A percentile compares a stretch with the other conserved stretches of the same genome.
Conservation (phyloP, 2,888 invertebrate species). For the Agrochola circellaris region DNA sequence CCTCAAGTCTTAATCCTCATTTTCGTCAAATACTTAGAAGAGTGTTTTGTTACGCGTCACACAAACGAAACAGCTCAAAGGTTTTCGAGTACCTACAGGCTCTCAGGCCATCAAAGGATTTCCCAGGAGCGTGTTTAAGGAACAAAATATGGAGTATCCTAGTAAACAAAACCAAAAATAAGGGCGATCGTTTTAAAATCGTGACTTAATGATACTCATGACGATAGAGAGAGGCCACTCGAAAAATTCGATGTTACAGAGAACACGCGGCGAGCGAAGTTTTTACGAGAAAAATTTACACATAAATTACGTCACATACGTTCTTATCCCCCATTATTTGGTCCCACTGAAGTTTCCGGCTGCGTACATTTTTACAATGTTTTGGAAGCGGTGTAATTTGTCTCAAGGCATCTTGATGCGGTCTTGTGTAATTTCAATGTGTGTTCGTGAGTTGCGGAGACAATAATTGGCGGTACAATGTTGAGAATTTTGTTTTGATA, state of each 20-base stretch:
- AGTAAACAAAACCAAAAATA: slow-evolving; percentile 76
- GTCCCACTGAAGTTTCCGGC: slow-evolving; percentile 80
- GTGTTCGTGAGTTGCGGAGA: slow-evolving; percentile 17
- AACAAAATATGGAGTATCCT: slow-evolving; percentile 67
- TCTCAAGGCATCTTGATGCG: slow-evolving; percentile 71
- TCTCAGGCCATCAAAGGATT: slow-evolving; percentile 69
- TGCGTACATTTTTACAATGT: slow-evolving; percentile 84
- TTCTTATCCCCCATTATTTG: slow-evolving; percentile 86
- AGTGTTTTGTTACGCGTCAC: slow-evolving; percentile 65
- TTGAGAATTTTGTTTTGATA: slow-evolving; percentile 5
- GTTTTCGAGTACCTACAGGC: slow-evolving; percentile 60
- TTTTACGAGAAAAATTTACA: slow-evolving; percentile 85
- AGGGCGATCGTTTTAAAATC: slow-evolving; percentile 82
- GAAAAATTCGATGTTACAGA: slow-evolving; percentile 77
- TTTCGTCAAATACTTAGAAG: slow-evolving; percentile 52
- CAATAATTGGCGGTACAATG: slow-evolving; percentile 24
- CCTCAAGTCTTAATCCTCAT: slow-evolving; percentile 25
- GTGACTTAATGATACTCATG: slow-evolving; percentile 79
- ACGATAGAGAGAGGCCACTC: slow-evolving; percentile 74
- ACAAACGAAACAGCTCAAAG: slow-evolving; percentile 66
- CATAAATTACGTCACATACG: slow-evolving; percentile 83
- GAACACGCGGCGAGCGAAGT: slow-evolving; percentile 78
- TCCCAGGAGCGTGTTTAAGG: slow-evolving; percentile 69
- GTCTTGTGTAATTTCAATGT: slow-evolving; percentile 54
- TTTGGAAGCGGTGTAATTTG: slow-evolving; percentile 81